Evolutionary conservation across 2,797 vertebrate species (phyloP).

Genomic region (Carcharodon carcharias): DNA sequence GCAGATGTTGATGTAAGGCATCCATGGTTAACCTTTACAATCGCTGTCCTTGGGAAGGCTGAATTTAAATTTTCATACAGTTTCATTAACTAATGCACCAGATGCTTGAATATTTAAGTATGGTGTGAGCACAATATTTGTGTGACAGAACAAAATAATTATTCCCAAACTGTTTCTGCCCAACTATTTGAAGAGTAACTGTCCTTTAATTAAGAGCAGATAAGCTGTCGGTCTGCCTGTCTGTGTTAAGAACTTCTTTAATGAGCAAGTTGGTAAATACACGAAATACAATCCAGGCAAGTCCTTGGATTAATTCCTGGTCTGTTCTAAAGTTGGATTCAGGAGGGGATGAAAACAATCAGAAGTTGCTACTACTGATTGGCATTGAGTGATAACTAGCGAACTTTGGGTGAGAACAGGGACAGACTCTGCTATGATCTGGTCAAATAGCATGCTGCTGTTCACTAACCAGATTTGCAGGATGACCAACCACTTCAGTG

Average conservation of each 20-base stretch:
- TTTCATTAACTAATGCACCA: background rate
- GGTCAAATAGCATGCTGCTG: background rate
- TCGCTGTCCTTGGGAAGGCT: conserved; percentile 18
- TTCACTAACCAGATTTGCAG: background rate
- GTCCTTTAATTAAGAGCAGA: conserved; percentile 10
- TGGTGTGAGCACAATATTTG: background rate
- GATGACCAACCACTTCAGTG: background rate
- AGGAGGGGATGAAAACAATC: background rate
- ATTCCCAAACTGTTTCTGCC: background rate
- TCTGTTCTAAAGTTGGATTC: background rate
- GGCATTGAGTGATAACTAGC: background rate
- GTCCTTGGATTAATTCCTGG: background rate
- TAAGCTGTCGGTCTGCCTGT: background rate
- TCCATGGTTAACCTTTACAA: background rate
- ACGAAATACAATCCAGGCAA: background rate
- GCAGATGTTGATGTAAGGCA: background rate
- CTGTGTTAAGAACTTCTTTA: background rate
- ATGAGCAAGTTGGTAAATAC: background rate
- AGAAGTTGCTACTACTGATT: background rate
- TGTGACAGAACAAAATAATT: conserved; percentile 16
- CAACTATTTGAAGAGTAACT: background rate
- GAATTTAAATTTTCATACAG: background rate
- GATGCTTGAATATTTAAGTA: conserved; percentile 26
- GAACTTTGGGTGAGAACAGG: background rate
- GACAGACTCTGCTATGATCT: background rate